Conservation (phyloP, 2,797 vertebrate genomes). For the Acridotheres tristis region DNA sequence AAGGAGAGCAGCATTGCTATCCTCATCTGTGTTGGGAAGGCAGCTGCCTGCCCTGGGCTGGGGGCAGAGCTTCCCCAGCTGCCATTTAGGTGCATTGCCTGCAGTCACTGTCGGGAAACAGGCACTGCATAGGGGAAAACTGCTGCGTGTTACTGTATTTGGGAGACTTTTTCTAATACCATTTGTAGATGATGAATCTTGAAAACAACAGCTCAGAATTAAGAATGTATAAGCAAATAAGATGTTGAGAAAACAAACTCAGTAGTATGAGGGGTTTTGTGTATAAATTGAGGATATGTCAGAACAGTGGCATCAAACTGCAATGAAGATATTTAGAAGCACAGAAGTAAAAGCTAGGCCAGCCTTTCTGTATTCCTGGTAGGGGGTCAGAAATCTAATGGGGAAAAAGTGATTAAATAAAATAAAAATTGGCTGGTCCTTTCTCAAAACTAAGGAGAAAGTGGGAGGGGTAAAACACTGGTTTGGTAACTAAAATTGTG, state of each 20-base stretch:
- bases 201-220: neutral
- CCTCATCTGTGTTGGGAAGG: neutral
- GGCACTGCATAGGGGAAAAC: neutral
- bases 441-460: neutral
- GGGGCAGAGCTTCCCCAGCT: neutral
- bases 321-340: neutral
- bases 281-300: neutral
- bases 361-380: neutral
- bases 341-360: neutral
- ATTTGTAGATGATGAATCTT: neutral
- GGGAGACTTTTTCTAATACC: neutral
- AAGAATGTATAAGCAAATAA: neutral
- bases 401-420: neutral
- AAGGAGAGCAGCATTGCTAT: neutral
- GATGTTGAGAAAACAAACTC: neutral
- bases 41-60: accelerated
- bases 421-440: neutral
- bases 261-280: accelerated
- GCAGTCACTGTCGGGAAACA: neutral
- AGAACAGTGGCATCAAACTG: neutral
- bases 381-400: neutral
- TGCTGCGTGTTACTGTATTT: neutral
- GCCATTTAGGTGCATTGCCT: neutral
- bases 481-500: neutral
- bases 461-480: neutral